Percentiles rank a stretch among this genome's conserved stretches.
Conservation (phyloP, 1,140 invertebrate genomes). For the Monomorium pharaonis region DNA sequence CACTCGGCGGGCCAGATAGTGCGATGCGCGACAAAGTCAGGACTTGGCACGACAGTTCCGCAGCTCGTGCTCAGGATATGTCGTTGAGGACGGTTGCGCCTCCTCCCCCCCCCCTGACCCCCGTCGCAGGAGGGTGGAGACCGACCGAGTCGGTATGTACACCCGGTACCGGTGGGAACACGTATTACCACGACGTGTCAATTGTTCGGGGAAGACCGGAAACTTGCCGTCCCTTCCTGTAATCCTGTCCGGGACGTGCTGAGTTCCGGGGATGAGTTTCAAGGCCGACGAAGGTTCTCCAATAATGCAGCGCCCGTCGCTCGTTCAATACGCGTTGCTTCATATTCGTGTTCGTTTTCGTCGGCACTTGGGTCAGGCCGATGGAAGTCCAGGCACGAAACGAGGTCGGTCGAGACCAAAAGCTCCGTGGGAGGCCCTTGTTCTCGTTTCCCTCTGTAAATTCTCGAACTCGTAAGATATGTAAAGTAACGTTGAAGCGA, state of each 20-base stretch:
- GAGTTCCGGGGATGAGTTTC: slow-evolving; percentile 34
- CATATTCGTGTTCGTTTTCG: slow-evolving; percentile 36
- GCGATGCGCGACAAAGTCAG: slow-evolving; percentile 70
- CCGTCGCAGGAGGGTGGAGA: neutral
- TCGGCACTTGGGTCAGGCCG: neutral
- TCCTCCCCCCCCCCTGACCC: too few relatives aligned
- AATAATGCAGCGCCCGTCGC: slow-evolving; percentile 32
- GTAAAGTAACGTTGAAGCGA: neutral
- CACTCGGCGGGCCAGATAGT: slow-evolving; percentile 59
- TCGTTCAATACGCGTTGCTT: neutral
- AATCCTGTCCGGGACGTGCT: slow-evolving; percentile 61
- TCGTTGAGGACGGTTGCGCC: slow-evolving; percentile 6
- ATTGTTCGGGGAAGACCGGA: slow-evolving; percentile 74
- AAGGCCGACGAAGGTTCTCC: slow-evolving; percentile 63
- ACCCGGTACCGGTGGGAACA: slow-evolving; percentile 6
- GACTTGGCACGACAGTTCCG: slow-evolving; percentile 70
- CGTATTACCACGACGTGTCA: slow-evolving; percentile 71
- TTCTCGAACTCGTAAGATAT: neutral
- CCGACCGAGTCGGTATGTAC: slow-evolving; percentile 12
- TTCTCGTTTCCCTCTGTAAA: slow-evolving; percentile 2
- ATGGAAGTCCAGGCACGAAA: neutral
- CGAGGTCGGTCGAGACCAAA: slow-evolving; percentile 22
- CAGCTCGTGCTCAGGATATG: slow-evolving; percentile 70
- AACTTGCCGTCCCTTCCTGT: slow-evolving; percentile 64
- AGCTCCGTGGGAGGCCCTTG: neutral